Evolutionary conservation across 2,888 invertebrate genomes (phyloP).

Genomic region (Stenodema calcarata): DNA sequence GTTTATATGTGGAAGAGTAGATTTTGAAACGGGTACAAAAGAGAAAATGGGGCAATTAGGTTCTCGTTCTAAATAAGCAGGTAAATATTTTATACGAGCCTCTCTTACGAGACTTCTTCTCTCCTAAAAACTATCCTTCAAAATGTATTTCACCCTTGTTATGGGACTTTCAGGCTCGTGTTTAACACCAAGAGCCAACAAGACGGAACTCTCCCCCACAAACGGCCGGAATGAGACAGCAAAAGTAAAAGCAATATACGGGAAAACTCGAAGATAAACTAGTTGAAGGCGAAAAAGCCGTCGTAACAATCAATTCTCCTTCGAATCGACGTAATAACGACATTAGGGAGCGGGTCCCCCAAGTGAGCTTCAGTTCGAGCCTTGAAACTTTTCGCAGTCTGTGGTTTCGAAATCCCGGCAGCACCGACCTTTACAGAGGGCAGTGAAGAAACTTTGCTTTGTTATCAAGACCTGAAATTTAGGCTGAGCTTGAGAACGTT

Average conservation of each 20-base stretch:
- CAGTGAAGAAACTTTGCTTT: neutral
- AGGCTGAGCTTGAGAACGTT: neutral
- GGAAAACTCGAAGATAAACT: neutral
- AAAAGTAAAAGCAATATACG: neutral
- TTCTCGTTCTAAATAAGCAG: no score
- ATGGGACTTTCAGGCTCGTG: no score
- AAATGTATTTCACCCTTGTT: no score
- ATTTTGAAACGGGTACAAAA: no score
- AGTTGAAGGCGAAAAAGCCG: neutral
- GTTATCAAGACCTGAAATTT: neutral
- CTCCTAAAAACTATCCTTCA: no score
- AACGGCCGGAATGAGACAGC: neutral
- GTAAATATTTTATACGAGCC: no score
- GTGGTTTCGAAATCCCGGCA: neutral
- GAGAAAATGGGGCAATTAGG: no score
- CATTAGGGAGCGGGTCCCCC: neutral
- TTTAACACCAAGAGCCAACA: no score
- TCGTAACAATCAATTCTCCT: neutral
- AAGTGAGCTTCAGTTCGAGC: neutral
- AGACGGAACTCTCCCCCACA: no score
- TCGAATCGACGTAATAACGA: neutral
- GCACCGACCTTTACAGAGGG: neutral
- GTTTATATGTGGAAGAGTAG: no score
- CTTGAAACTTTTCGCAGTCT: neutral
- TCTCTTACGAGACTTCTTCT: no score